Percentiles rank a stretch among this genome's conserved stretches.
Conservation (phyloP, 2,888 invertebrate genomes). For the Sceliomorpha sp. region DNA sequence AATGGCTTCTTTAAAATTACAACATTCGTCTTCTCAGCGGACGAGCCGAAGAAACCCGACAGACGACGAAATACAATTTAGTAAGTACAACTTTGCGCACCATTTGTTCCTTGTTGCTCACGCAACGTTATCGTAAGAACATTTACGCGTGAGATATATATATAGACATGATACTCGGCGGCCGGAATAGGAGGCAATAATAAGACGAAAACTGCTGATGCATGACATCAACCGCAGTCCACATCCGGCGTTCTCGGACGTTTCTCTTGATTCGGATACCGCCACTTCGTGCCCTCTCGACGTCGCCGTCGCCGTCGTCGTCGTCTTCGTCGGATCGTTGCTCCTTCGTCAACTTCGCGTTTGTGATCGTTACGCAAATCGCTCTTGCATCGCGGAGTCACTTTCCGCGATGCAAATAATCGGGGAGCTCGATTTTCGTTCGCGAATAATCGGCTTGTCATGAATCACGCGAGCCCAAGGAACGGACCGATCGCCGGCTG, state of each 20-base stretch:
- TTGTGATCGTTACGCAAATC: slow-evolving; percentile 61
- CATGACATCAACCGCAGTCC: slow-evolving; percentile 80
- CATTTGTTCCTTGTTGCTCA: slow-evolving; percentile 32
- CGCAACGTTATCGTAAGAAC: slow-evolving; percentile 51
- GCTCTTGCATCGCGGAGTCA: slow-evolving; percentile 55
- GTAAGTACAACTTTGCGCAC: too few relatives aligned
- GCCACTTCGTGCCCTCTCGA: slow-evolving; percentile 59
- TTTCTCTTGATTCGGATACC: slow-evolving; percentile 61
- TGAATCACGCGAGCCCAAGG: slow-evolving; percentile 46
- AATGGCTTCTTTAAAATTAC: too few relatives aligned
- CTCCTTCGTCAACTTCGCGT: slow-evolving; percentile 53
- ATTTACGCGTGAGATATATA: slow-evolving; percentile 47
- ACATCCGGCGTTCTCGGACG: slow-evolving; percentile 74
- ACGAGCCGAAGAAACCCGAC: too few relatives aligned
- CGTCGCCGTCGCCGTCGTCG: too few relatives aligned
- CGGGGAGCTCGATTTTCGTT: slow-evolving; percentile 49
- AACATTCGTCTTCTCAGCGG: too few relatives aligned
- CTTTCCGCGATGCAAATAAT: slow-evolving; percentile 53
- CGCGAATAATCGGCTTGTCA: slow-evolving; percentile 54
- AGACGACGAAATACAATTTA: too few relatives aligned
- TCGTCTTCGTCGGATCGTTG: slow-evolving; percentile 58
- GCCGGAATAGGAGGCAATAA: slow-evolving; percentile 44
- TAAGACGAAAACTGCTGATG: slow-evolving; percentile 68
- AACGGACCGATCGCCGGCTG: slow-evolving; percentile 5
- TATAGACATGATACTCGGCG: slow-evolving; percentile 58